Percentiles rank a stretch among this genome's conserved stretches.
Conservation (phyloP, 2,888 invertebrate species). For the Volucella zonaria region DNA sequence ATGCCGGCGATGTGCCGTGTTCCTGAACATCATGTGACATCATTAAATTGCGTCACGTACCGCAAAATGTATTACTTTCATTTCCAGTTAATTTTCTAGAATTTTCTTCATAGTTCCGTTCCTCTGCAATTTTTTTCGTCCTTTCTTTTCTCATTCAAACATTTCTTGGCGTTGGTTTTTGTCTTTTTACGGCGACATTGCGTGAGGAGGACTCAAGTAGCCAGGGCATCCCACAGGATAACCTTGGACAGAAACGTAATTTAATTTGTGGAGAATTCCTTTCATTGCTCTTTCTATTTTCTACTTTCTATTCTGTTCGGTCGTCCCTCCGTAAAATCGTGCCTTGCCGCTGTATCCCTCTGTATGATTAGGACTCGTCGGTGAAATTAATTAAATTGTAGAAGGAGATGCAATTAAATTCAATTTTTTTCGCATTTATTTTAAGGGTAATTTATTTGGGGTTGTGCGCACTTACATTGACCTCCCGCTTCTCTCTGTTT, state of each 20-base stretch:
- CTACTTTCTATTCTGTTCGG: not conserved
- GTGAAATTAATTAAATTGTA: constrained; percentile 73
- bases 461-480: constrained; percentile 19
- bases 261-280: constrained; percentile 66
- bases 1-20: constrained; percentile 36
- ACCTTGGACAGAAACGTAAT: constrained; percentile 65
- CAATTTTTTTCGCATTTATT: constrained; percentile 56
- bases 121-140: too few species aligned
- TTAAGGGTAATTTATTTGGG: constrained; percentile 61
- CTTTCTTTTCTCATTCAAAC: too few species aligned
- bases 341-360: not conserved
- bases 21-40: constrained; percentile 63
- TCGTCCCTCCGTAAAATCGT: too few species aligned
- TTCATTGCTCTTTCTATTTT: constrained; percentile 33
- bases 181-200: constrained; percentile 41
- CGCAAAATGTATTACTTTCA: constrained; percentile 74
- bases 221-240: constrained; percentile 55
- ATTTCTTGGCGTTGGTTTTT: constrained; percentile 1
- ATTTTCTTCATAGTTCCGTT: constrained; percentile 66
- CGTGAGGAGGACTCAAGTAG: constrained; percentile 57
- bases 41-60: constrained; percentile 74
- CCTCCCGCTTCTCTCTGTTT: not conserved
- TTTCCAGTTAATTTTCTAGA: constrained; percentile 73
- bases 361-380: constrained; percentile 58
- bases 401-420: constrained; percentile 69